A percentile compares a stretch with the other conserved stretches of the same genome.
phyloP scores from a whole-genome alignment of 1,140 invertebrate species.

The Lepeophtheirus salmonis region DNA sequence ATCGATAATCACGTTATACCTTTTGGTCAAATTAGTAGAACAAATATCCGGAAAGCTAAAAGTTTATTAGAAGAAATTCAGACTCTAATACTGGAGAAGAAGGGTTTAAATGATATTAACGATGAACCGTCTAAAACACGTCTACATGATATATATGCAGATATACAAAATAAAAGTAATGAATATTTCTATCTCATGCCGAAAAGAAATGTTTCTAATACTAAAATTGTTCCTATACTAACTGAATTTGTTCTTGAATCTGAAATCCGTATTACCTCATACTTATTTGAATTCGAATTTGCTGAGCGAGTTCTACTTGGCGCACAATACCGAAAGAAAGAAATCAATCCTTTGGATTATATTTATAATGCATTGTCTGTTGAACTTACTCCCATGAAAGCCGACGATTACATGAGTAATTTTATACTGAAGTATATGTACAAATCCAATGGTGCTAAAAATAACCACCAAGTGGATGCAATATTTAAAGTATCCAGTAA shows the following conservation, averaged over 20 bases:
- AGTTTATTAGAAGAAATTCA: conserved; percentile 19
- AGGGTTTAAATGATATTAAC: background rate
- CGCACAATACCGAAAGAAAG: conserved; percentile 25
- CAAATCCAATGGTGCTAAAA: conserved; percentile 25
- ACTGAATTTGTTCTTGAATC: conserved; percentile 24
- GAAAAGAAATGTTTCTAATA: conserved; percentile 28
- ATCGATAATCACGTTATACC: conserved; percentile 18
- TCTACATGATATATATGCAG: background rate
- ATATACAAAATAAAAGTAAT: conserved; percentile 30
- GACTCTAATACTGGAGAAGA: background rate
- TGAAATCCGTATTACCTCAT: conserved; percentile 25
- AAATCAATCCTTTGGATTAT: conserved; percentile 32
- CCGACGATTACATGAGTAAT: conserved; percentile 27
- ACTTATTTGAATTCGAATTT: conserved; percentile 29
- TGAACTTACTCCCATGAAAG: conserved; percentile 25
- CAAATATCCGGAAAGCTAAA: conserved; percentile 21
- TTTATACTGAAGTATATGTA: conserved; percentile 32
- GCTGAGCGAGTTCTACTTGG: conserved; percentile 29
- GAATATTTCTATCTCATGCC: conserved; percentile 33
- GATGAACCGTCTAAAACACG: conserved; percentile 8
- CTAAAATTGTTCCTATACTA: conserved; percentile 28
- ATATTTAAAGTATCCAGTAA: conserved; percentile 26
- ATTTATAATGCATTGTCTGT: conserved; percentile 29
- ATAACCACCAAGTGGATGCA: conserved; percentile 24
- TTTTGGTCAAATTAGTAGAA: conserved; percentile 20